These are phyloP conservation scores for Capricornis sumatraensis DNA, from an alignment of 2,113 vertebrate genomes.

Conservation along the genomic window DNA sequence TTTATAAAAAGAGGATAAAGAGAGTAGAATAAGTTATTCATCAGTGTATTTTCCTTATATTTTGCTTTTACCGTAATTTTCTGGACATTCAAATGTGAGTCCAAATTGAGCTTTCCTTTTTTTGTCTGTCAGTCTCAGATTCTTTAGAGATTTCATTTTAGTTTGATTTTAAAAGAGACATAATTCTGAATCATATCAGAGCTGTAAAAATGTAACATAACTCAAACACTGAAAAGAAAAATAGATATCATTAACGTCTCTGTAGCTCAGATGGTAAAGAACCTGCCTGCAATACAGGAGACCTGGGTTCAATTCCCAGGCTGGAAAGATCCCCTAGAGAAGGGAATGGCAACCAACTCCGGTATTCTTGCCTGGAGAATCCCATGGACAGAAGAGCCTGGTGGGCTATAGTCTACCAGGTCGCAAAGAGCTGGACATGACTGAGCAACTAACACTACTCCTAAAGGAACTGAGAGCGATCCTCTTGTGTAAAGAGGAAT, in stretches of 20 bases:
- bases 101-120: neutral
- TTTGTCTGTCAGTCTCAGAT: neutral
- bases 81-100: neutral
- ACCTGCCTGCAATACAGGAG: neutral
- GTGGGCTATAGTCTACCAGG: neutral
- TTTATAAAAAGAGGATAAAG: constrained; percentile 35
- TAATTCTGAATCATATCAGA: neutral
- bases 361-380: neutral
- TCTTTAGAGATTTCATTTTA: neutral
- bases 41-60: neutral
- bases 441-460: neutral
- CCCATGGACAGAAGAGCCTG: neutral
- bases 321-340: neutral
- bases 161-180: neutral
- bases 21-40: neutral
- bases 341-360: neutral
- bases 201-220: neutral
- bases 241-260: neutral
- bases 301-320: neutral
- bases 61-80: constrained; percentile 6
- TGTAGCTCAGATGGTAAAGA: neutral
- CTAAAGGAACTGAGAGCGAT: fast-evolving
- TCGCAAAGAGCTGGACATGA: neutral
- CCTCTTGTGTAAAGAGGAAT: neutral
- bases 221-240: neutral